Base-by-base conservation (phyloP, 2,113 vertebrate genomes). In the Microtus richardsoni region DNA sequence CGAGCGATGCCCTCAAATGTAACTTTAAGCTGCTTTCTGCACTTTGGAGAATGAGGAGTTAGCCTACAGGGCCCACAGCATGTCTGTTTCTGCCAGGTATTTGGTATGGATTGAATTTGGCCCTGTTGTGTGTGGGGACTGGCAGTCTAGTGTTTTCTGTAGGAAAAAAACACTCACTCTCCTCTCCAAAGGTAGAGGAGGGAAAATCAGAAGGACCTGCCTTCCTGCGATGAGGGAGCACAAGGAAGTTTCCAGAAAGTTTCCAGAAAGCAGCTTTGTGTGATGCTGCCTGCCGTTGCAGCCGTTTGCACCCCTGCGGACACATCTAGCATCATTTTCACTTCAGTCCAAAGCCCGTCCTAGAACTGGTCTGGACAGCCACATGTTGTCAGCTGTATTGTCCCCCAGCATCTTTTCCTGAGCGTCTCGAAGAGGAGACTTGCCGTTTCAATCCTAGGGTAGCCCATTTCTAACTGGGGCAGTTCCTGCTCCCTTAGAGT, bases 341-440 rank as follows among this genome's bases (percentile, higher is more conserved):
- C 30, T 47, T 49, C 33, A 82, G 88, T 11, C 22, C 17, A 41
- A 28, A 88, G 44, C n/a, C 7, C 28, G 0, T n/a, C 17, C 28
- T 13, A 22, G 92, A 70, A 74, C n/a, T 17, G 6, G 36, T n/a
- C 33, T 60, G 66, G 62, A 5, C 3, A 21, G 71, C 70, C 26
- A 0, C 1, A 47, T 24, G 11, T 49, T 26, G 14, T 58, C 41
- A 33, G 22, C 91, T 73, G 21, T 3, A 0, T n/a, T 12, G 9
- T 36, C 70, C 41, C 28, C 88, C 52, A n/a, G 39, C 24, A 21
- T 86, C 73, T 66, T 77, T 64, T 75, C 75, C 47, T 21, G 19
- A 49, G 0, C 7, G 21, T 41, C 41, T 68, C 88, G 36, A 3
- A 62, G 84, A 60, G 12, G 3, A 24, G 30, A 47, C 47, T 71